Evolutionary conservation across 2,113 vertebrate species (phyloP).

Genomic region (Emydura subglobosa): DNA sequence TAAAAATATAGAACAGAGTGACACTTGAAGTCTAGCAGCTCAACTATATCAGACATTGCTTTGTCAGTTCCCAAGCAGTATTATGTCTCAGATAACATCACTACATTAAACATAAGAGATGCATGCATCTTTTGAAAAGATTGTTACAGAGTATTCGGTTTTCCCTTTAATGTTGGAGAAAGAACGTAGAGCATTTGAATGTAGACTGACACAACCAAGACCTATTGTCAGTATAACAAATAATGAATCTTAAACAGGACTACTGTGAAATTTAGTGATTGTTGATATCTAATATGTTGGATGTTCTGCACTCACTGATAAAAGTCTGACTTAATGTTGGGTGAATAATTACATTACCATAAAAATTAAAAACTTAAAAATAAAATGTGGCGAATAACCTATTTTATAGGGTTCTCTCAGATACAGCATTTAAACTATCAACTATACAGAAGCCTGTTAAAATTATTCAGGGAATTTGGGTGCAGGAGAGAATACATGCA

Average conservation of each 20-base stretch:
- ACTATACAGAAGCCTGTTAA: not conserved
- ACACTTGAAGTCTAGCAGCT: not conserved
- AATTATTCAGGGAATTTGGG: not conserved
- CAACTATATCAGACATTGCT: not conserved
- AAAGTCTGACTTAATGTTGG: not conserved
- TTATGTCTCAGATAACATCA: accelerated
- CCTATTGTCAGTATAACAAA: not conserved
- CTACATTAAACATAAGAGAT: not conserved
- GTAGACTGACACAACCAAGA: not conserved
- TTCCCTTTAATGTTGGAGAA: not conserved
- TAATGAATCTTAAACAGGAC: not conserved
- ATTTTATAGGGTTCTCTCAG: not conserved
- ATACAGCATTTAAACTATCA: not conserved
- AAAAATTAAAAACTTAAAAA: not conserved
- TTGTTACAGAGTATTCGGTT: not conserved
- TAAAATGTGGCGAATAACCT: not conserved
- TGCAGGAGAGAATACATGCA: not conserved
- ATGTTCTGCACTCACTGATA: not conserved
- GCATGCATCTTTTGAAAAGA: not conserved
- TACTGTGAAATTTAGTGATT: not conserved
- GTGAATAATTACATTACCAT: not conserved
- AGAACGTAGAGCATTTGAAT: not conserved
- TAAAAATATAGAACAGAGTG: not conserved
- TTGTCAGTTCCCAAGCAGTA: not conserved
- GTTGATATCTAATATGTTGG: accelerated